phyloP scores from a whole-genome alignment of 1,140 invertebrate genomes.

The Calycopis cecrops region DNA sequence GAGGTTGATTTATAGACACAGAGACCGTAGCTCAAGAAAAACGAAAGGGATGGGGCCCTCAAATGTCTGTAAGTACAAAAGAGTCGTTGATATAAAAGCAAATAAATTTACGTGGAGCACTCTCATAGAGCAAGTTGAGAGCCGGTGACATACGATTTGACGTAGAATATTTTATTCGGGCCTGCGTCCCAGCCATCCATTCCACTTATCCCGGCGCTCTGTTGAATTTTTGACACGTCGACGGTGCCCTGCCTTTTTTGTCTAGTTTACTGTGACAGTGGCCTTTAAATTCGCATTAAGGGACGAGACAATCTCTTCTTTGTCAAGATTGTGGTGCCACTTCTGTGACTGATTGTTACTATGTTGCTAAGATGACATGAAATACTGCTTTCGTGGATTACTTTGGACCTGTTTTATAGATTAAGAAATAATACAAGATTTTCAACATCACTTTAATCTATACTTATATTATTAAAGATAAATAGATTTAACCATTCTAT shows the following conservation, averaged over 20 bases:
- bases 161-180: conserved; percentile 70
- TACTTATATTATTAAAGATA: no score
- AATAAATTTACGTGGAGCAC: conserved; percentile 70
- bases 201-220: conserved; percentile 66
- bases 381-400: conserved; percentile 14
- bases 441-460: no score
- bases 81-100: conserved; percentile 55
- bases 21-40: conserved; percentile 18
- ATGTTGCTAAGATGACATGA: conserved; percentile 20
- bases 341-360: conserved; percentile 24
- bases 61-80: conserved; percentile 38
- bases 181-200: conserved; percentile 56
- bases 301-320: conserved; percentile 32
- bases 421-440: no score
- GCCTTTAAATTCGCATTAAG: conserved; percentile 62
- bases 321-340: conserved; percentile 27
- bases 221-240: conserved; percentile 71
- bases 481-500: no score
- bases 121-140: conserved; percentile 61
- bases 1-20: conserved; percentile 22
- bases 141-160: conserved; percentile 72
- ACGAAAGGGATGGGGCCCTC: conserved; percentile 4
- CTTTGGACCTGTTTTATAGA: no score
- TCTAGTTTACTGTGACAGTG: conserved; percentile 55
- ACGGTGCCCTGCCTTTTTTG: conserved; percentile 54